Conservation (phyloP, 2,888 invertebrate genomes). For the Acrobasis suavella region DNA sequence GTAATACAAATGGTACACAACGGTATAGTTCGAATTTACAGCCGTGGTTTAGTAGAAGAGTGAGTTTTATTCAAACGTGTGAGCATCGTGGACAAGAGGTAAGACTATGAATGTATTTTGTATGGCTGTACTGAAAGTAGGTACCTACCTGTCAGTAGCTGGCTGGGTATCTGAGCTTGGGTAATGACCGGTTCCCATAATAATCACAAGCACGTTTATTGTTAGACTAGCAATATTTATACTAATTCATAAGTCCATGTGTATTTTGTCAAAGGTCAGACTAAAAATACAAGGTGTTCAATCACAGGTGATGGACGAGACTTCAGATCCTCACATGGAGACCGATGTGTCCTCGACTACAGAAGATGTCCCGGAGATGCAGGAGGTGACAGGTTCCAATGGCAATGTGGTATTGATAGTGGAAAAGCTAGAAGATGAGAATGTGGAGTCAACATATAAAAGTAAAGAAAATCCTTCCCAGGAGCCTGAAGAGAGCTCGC, state of each 20-base stretch:
- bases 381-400: slow-evolving; percentile 55
- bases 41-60: slow-evolving; percentile 20
- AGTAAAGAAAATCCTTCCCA: slow-evolving; percentile 9
- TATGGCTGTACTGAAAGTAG: slow-evolving; percentile 70
- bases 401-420: slow-evolving; percentile 64
- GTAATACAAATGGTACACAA: slow-evolving; percentile 35
- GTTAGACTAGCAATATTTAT: slow-evolving; percentile 39
- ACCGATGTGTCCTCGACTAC: slow-evolving; percentile 71
- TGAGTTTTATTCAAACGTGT: slow-evolving; percentile 32
- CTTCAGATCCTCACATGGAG: slow-evolving; percentile 66
- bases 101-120: slow-evolving; percentile 63
- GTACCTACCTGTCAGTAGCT: slow-evolving; percentile 47
- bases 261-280: slow-evolving; percentile 50
- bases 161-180: slow-evolving; percentile 58
- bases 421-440: slow-evolving; percentile 58
- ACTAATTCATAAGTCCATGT: slow-evolving; percentile 35
- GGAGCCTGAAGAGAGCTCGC: slow-evolving; percentile 12
- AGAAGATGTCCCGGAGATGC: slow-evolving; percentile 57
- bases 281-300: slow-evolving; percentile 56
- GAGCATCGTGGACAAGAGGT: slow-evolving; percentile 53
- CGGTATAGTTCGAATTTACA: slow-evolving; percentile 22
- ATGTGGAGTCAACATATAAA: slow-evolving; percentile 31
- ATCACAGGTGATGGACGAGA: slow-evolving; percentile 71
- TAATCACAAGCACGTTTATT: slow-evolving; percentile 52
- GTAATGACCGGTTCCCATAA: slow-evolving; percentile 67